A percentile compares a stretch with the other conserved stretches of the same genome.
Conservation (phyloP, 2,113 vertebrate genomes). For the Rafetus swinhoei region DNA sequence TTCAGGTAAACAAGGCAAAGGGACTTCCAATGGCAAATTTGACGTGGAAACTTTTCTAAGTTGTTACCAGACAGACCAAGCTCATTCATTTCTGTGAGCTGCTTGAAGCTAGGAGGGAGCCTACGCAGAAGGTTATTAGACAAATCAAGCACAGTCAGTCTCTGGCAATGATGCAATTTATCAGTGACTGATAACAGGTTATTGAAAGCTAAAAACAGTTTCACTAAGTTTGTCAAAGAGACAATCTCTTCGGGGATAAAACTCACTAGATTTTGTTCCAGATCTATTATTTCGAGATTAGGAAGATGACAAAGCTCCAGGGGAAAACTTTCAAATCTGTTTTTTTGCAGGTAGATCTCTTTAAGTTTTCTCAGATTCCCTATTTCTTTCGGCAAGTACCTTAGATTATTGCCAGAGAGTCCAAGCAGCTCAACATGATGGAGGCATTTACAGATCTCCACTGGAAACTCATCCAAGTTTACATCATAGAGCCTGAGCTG, state of each 20-base stretch:
- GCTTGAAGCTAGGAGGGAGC: slow-evolving; percentile 21
- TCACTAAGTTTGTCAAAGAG: slow-evolving; percentile 52
- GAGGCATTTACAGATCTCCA: slow-evolving; percentile 64
- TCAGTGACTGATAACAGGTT: slow-evolving; percentile 51
- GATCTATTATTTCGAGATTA: slow-evolving; percentile 71
- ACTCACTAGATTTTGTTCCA: slow-evolving; percentile 69
- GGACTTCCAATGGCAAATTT: neutral
- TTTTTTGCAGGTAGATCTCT: slow-evolving; percentile 76
- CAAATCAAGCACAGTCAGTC: slow-evolving; percentile 55
- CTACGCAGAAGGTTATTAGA: slow-evolving; percentile 48
- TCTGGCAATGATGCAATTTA: slow-evolving; percentile 49
- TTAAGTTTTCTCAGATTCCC: slow-evolving; percentile 70
- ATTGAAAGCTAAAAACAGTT: slow-evolving; percentile 73
- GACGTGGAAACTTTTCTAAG: slow-evolving; percentile 46
- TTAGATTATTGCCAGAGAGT: slow-evolving; percentile 64
- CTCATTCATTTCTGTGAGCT: slow-evolving; percentile 10
- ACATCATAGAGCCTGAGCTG: slow-evolving; percentile 71
- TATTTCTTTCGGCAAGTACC: slow-evolving; percentile 66
- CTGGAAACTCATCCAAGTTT: slow-evolving; percentile 52
- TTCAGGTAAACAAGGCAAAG: slow-evolving; percentile 52
- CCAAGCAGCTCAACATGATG: slow-evolving; percentile 71
- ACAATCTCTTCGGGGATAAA: slow-evolving; percentile 63
- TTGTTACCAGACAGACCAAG: slow-evolving; percentile 55
- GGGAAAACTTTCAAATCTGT: slow-evolving; percentile 67
- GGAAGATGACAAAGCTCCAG: slow-evolving; percentile 59